Evolutionary conservation across 2,888 invertebrate genomes (phyloP).

Genomic region (Rotaria magnacalcarata): DNA sequence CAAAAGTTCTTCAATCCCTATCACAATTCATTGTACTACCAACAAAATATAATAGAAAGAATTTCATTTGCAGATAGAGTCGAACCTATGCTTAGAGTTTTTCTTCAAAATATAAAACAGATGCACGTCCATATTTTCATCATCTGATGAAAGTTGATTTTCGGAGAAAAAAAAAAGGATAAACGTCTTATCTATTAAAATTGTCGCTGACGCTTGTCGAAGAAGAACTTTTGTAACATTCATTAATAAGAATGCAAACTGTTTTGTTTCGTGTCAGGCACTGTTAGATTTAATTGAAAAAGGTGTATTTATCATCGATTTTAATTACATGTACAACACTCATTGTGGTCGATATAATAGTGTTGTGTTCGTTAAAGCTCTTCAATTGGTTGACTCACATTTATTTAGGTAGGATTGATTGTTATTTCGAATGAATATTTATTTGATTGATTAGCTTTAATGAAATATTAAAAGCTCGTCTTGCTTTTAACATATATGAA

Average conservation of each 20-base stretch:
- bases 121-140: no score
- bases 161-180: no score
- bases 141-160: no score
- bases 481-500: neutral
- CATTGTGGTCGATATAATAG: conserved; percentile 16
- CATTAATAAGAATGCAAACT: neutral
- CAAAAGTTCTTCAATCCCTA: no score
- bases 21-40: no score
- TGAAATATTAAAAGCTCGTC: neutral
- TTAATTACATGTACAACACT: neutral
- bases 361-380: neutral
- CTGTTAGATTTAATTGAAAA: neutral
- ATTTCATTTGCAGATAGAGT: no score
- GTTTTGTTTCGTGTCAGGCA: neutral
- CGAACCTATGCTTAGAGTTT: no score
- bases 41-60: no score
- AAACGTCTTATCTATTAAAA: no score
- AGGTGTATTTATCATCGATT: neutral
- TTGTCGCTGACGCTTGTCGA: no score
- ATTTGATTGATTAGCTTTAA: neutral
- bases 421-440: neutral
- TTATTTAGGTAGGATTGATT: conserved; percentile 1
- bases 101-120: no score
- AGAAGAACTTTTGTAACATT: no score
- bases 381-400: conserved; percentile 11